Base-by-base conservation (phyloP, 2,888 invertebrate species). In the Eumacrocentrus americanus region DNA sequence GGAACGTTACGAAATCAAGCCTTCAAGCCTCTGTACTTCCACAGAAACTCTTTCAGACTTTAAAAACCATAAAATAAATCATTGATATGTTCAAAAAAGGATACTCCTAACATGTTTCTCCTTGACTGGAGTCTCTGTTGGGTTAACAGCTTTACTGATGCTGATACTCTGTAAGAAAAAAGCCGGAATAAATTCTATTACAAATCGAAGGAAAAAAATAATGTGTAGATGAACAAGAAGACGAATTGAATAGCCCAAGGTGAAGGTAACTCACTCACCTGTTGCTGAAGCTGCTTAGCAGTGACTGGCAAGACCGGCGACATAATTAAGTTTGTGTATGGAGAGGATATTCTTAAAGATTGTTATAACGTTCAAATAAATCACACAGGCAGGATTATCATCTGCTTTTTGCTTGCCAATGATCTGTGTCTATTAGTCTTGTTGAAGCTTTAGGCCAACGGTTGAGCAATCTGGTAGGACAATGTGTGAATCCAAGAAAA, bases 71-170 rank as follows among this genome's bases (percentile, higher is more conserved):
- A 4, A 35, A 34, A 1, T 42, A 42, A 23, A 12, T 9, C n/a
- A n/a, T n/a, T 20, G 12, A 22, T 14, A 18, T 18, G 22, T 29
- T 61, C 37, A 29, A 52, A 66, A 62, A 83, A 83, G 82, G 82
- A 83, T 87, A 86, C 89, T 88, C 69, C 99, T 88, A 42, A 97
- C 95, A 90, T 99, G 99, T 86, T 99, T 99, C 80, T 97, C 96
- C 83, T 99, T 99, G 0, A 97, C 91, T 1, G 98, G 96, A 6
- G 91, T 91, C 82, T 99, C 98, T 66, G 90, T 86, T 9, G 89
- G 86, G 82, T 94, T 98, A 67, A 98, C 91, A 16, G 98, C 98
- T 83, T 99, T 99, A 72, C 89, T 89, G 62, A 98, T 90, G 67
- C 94, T 94, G 72, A 91, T 86, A 57, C 89, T 87, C 94, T 95